Base-by-base conservation (phyloP, 2,113 vertebrate genomes). In the Clarias magur region DNA sequence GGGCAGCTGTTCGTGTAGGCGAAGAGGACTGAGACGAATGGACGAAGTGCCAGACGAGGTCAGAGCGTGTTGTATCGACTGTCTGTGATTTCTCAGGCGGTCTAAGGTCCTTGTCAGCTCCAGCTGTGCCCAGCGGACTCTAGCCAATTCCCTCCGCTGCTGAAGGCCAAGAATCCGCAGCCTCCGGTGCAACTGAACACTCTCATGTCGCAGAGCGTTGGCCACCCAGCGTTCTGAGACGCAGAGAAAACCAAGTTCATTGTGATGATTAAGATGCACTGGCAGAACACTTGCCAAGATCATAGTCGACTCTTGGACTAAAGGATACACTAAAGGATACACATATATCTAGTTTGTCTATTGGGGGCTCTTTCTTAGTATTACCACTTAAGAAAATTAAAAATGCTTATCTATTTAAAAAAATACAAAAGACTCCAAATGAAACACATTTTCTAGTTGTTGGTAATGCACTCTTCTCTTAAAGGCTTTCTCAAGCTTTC, bases 81-180 rank as follows among this genome's bases (percentile, higher is more conserved):
- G 80, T 68, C 57, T 81, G 10, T 19, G 85, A 9, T n/a, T 15
- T 12, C 68, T 62, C 0, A 89, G 85, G 9, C 72, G 75, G 42
- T 85, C 88, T 67, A 90, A 78, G 27, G 87, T 48, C 48, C 54
- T 82, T 63, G 67, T 78, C 9, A 88, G 75, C 83, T 85, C 67
- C 81, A 76, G 65, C 87, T 91, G 88, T 62, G 81, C 85, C 42
- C 42, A 60, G 8, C 30, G 53, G 0, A 84, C 73, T 68, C 83
- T 62, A 21, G 87, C 88, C 27, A 91, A 17, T 25, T 91, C 85
- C 34, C 70, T 59, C 62, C 84, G 83, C 84, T 89, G 80, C 89
- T 90, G 88, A 16, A 87, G 2, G 62, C 65, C 23, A 80, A 90
- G 67, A 13, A 42, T 62, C 42, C 17, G 85, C 80, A 89, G 48